Evolutionary conservation across 2,888 invertebrate genomes (phyloP).

Genomic region (Onchidella celtica): DNA sequence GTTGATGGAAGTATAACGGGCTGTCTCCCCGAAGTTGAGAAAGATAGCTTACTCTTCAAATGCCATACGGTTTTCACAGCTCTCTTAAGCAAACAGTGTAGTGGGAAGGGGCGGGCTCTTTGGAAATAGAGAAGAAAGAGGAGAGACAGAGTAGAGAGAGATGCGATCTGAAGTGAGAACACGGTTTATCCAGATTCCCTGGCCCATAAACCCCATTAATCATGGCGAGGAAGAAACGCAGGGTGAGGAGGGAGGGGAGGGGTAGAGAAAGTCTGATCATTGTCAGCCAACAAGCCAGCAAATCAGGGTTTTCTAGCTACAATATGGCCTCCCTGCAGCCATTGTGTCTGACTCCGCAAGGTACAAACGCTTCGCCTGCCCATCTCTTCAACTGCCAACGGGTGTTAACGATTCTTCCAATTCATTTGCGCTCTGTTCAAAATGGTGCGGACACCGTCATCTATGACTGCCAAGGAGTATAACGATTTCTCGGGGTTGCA

Average conservation of each 20-base stretch:
- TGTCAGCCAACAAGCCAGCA: slow-evolving; percentile 16
- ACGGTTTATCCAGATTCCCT: neutral
- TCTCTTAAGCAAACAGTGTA: too few relatives aligned
- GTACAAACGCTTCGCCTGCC: neutral
- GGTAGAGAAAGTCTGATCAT: slow-evolving; percentile 15
- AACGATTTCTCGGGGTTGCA: too few relatives aligned
- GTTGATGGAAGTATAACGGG: too few relatives aligned
- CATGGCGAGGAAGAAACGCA: neutral
- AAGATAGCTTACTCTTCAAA: too few relatives aligned
- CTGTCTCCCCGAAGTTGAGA: too few relatives aligned
- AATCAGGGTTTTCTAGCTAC: slow-evolving; percentile 4
- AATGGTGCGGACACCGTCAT: too few relatives aligned
- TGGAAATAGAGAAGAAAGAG: too few relatives aligned
- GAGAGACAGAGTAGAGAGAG: neutral
- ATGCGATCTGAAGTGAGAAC: neutral
- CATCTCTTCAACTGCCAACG: neutral
- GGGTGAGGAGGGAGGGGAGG: neutral
- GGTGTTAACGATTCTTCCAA: neutral
- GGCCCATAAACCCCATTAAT: slow-evolving; percentile 20
- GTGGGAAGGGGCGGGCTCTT: too few relatives aligned
- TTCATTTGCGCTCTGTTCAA: too few relatives aligned
- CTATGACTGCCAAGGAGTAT: too few relatives aligned
- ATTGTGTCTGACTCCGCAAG: neutral
- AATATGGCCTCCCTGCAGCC: slow-evolving; percentile 18
- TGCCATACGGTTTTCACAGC: too few relatives aligned